Evolutionary conservation across 2,888 invertebrate species (phyloP), one percentile per base, ranked within the genome.

Genomic region (Notodonta dromedarius): DNA sequence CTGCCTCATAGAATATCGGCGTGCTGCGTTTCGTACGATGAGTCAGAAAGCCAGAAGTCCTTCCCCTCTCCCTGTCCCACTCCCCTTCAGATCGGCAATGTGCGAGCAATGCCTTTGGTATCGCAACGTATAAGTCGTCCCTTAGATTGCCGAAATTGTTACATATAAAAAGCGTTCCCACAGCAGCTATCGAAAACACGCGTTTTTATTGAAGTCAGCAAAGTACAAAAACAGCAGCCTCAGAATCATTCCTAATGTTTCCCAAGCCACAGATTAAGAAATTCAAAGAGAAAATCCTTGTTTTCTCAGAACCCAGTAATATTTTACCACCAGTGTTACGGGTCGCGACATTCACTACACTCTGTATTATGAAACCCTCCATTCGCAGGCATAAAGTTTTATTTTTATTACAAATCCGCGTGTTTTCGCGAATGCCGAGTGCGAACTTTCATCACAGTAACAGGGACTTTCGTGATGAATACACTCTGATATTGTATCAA

Each of bases 401-500:
- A 39, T 54, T 54, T 54, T 54, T 54, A 54, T 54, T 39, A 54
- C 54, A 39, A 54, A 39, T 54, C 54, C 54, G 39, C 54, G 54
- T 54, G 54, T 54, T 54, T 40, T 8, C 51, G n/a, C 16, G 24
- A 51, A 58, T 39, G 5, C 13, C 24, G 16, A 56, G 54, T 44
- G 56, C 55, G 7, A 59, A 59, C 32, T 48, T 55, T 46, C 46
- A 55, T 14, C 39, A 59, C 39, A 32, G 39, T 55, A 55, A 59
- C 32, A 13, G 54, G 24, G 24, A 50, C 44, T 59, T 54, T 50
- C 55, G 39, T 54, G 35, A 39, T 54, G 54, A 54, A 54, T 39
- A 39, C 7, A 39, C 39, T 54, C n/a, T 14, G 54, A 54, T 54
- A 8, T 40, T 35, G 39, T 54, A 12, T 54, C 1, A 14, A 14